Conservation (phyloP, 2,113 vertebrate species). For the Numenius arquata region DNA sequence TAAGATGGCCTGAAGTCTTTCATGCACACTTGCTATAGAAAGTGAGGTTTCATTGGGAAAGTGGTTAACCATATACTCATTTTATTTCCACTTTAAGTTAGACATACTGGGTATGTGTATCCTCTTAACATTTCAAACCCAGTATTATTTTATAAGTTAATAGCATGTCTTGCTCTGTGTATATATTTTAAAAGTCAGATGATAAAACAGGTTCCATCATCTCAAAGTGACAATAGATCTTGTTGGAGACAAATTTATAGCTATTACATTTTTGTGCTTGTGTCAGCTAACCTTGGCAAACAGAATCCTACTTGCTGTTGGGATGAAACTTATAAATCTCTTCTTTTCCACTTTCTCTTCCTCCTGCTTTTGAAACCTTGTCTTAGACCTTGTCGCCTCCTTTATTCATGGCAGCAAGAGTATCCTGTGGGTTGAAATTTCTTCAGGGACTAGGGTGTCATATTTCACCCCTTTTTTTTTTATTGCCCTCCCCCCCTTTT, state of each 20-base stretch:
- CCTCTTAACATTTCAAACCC: not conserved
- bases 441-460: not conserved
- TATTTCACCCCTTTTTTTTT: not conserved
- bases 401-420: constrained; percentile 43
- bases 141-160: not conserved
- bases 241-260: constrained; percentile 66
- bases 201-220: constrained; percentile 59
- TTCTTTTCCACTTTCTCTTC: not conserved
- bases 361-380: constrained; percentile 56
- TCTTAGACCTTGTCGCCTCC: constrained; percentile 44
- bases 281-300: constrained; percentile 73
- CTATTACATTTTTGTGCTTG: constrained; percentile 64
- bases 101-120: not conserved
- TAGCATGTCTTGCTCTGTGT: not conserved
- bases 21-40: not conserved
- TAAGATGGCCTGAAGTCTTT: not conserved
- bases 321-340: constrained; percentile 69
- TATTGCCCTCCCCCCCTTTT: not conserved
- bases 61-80: not conserved
- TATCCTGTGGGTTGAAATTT: constrained; percentile 5
- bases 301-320: constrained; percentile 31
- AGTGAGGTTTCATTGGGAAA: not conserved
- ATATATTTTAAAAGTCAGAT: constrained; percentile 37
- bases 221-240: constrained; percentile 60
- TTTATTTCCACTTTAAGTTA: not conserved